Percentiles rank a stretch among this genome's conserved stretches.
These are phyloP conservation scores for Ceratotherium simum DNA, from an alignment of 2,113 vertebrate species.

Conservation along the genomic window DNA sequence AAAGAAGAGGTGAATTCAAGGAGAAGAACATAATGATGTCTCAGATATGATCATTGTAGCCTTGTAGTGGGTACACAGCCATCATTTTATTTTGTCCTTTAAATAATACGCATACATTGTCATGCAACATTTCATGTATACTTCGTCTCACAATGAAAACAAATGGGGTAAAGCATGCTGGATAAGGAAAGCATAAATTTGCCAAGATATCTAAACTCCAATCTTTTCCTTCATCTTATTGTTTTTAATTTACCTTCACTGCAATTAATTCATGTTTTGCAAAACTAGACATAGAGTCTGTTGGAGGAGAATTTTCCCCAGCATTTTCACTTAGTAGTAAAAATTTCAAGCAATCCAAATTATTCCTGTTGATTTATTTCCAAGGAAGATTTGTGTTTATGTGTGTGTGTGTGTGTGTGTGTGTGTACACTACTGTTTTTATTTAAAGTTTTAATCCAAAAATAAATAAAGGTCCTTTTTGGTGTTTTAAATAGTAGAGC, in stretches of 20 bases:
- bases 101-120: background rate
- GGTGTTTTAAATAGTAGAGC: background rate
- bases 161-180: rapidly evolving
- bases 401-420: background rate
- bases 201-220: background rate
- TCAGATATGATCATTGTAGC: background rate
- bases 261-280: background rate
- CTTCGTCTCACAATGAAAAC: background rate
- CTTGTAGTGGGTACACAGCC: background rate
- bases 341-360: background rate
- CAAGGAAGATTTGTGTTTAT: background rate
- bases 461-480: background rate
- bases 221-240: background rate
- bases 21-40: background rate
- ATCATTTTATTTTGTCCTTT: conserved; percentile 12
- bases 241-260: background rate
- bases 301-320: background rate
- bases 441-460: background rate
- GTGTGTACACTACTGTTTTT: background rate
- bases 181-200: background rate
- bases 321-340: background rate
- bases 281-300: background rate
- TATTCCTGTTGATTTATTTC: background rate
- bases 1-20: background rate
- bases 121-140: background rate